Base-by-base conservation (phyloP, 1,140 invertebrate species). In the Phortica variegata region DNA sequence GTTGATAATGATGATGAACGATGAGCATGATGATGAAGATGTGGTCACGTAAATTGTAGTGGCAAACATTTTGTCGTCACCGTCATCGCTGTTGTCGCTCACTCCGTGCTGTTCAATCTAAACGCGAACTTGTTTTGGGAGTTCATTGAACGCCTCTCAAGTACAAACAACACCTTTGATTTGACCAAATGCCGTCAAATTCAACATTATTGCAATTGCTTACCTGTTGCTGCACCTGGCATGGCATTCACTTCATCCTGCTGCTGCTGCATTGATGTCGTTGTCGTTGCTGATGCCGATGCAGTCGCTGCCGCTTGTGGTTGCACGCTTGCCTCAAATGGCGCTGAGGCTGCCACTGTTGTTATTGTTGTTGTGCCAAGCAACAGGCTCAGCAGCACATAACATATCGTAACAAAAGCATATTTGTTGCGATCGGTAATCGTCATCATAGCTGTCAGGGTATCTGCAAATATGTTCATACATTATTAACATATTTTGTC, bases 401-500 rank as follows among this genome's bases (percentile, higher is more conserved):
- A 60, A 47, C 70, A 56, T 65, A 73, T 65, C 55, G 54, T 58
- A 54, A 61, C 47, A 72, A 71, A 62, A 58, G 51, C 47, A 43
- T 54, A 58, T 69, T 73, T 73, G 62, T 61, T 63, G 65, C 70
- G 65, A 61, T 68, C 62, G 68, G 61, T 66, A 68, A 73, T 73
- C 70, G 73, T 73, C 47, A 23, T 68, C 52, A 43, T 57, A 54
- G 60, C 53, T 54, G 51, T 49, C 49, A 49, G 56, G 49, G 60
- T 61, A 72, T 62, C 70, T 73, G 63, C 18, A 65, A n/a, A 58
- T 47, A 33, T 33, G 33, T 45, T n/a, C n/a, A n/a, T n/a, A n/a
- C n/a, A n/a, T n/a, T n/a, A n/a, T n/a, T n/a, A n/a, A n/a, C n/a
- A n/a, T n/a, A n/a, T n/a, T n/a, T n/a, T n/a, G n/a, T n/a, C n/a